These are phyloP conservation scores for Dasypus novemcinctus DNA, from an alignment of 2,113 vertebrate species.

Conservation along the genomic window DNA sequence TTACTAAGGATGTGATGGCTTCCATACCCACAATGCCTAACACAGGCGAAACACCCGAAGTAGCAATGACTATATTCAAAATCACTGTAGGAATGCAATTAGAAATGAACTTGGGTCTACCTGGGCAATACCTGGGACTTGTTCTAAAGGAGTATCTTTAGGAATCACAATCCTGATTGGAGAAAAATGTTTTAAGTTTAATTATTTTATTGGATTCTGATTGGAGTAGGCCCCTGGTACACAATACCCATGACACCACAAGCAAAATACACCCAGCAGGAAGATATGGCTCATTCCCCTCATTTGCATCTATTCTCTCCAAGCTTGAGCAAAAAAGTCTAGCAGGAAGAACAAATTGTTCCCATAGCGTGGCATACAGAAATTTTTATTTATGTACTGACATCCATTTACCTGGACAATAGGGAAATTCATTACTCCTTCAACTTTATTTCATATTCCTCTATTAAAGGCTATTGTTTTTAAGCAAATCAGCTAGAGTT, in stretches of 20 bases:
- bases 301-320: neutral
- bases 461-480: conserved; percentile 28
- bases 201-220: neutral
- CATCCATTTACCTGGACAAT: conserved; percentile 56
- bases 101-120: neutral
- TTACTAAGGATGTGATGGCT: neutral
- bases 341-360: neutral
- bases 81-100: neutral
- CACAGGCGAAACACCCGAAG: neutral
- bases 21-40: neutral
- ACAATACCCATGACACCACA: neutral
- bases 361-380: neutral
- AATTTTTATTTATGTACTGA: conserved; percentile 24
- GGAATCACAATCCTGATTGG: neutral
- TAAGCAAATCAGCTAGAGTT: conserved; percentile 51
- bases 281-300: neutral
- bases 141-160: neutral
- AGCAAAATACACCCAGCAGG: neutral
- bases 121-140: neutral
- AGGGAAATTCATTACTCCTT: conserved; percentile 24
- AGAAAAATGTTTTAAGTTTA: neutral
- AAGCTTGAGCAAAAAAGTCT: neutral
- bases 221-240: neutral
- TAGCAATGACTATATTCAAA: neutral
- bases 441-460: conserved; percentile 22